A percentile compares a stretch with the other conserved stretches of the same genome.
Evolutionary conservation across 64 coral and sea anemone species (phyloP).

Genomic region (Stichodactyla mertensii): DNA sequence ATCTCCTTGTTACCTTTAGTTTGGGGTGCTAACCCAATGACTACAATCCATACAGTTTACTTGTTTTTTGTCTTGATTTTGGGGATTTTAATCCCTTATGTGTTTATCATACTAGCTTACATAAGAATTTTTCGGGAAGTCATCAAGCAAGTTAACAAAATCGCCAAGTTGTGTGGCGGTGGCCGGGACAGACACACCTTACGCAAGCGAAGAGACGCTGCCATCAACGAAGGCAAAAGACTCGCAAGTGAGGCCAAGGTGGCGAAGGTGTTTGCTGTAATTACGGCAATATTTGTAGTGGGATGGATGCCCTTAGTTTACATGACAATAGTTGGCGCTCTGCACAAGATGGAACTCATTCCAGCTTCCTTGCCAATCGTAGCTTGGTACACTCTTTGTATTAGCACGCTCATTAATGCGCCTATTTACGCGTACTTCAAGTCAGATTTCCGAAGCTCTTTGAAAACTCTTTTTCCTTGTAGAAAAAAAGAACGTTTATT

Average conservation of each 20-base stretch:
- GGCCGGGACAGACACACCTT: conserved; percentile 2
- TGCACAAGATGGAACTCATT: conserved; percentile 15
- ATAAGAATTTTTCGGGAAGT: conserved; percentile 40
- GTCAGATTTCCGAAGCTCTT: conserved; percentile 37
- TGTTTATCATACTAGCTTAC: conserved; percentile 41
- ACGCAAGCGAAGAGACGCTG: not conserved
- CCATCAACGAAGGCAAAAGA: conserved; percentile 26
- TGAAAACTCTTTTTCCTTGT: not conserved
- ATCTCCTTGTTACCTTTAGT: conserved; percentile 38
- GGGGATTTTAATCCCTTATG: conserved; percentile 49
- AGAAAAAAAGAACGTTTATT: not conserved
- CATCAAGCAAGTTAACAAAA: conserved; percentile 26
- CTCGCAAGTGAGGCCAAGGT: conserved; percentile 54
- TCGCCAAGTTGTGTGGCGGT: not conserved
- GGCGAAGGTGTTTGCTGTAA: conserved; percentile 55
- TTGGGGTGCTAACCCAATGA: conserved; percentile 19
- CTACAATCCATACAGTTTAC: conserved; percentile 33
- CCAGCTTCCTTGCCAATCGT: conserved; percentile 18
- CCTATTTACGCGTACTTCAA: conserved; percentile 62
- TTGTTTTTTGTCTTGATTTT: conserved; percentile 31
- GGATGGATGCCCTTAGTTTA: conserved; percentile 61
- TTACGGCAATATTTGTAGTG: conserved; percentile 42
- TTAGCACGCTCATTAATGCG: conserved; percentile 32
- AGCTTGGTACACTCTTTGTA: conserved; percentile 46
- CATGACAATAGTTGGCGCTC: conserved; percentile 32